Percentiles rank a stretch among this genome's conserved stretches.
Conservation (phyloP, 2,797 vertebrate genomes). For the Ibycter americanus region DNA sequence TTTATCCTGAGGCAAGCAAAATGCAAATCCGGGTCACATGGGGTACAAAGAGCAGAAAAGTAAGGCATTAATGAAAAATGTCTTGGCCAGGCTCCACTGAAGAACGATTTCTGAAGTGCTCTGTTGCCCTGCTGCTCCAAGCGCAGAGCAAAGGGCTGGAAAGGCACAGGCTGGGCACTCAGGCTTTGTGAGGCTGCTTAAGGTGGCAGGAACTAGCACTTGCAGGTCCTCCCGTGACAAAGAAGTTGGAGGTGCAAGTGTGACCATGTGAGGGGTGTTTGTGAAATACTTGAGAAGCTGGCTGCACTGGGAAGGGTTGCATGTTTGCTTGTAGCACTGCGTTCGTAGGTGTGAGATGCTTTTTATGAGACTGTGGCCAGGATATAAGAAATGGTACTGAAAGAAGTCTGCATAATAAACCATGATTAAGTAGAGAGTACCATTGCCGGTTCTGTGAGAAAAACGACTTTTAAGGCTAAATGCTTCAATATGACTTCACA, state of each 20-base stretch:
- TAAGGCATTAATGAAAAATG: background rate
- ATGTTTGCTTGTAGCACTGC: background rate
- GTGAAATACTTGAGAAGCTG: background rate
- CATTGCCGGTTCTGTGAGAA: accelerated
- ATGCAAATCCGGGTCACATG: background rate
- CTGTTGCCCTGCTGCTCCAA: background rate
- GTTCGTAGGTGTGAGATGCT: background rate
- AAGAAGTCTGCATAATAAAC: background rate
- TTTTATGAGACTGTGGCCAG: background rate
- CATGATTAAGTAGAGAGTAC: background rate
- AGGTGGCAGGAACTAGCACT: background rate
- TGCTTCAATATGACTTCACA: background rate
- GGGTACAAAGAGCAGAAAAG: background rate
- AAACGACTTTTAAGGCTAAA: background rate
- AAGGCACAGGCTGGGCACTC: background rate
- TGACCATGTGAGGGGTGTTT: background rate
- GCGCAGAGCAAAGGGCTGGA: background rate
- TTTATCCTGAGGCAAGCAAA: background rate
- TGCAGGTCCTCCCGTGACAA: background rate
- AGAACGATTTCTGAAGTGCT: background rate
- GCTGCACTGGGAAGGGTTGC: background rate
- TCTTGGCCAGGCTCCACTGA: background rate
- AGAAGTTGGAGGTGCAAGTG: background rate
- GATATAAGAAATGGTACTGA: background rate
- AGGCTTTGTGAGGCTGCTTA: background rate